Conservation (phyloP, 2,797 vertebrate species). For the Dallia pectoralis region DNA sequence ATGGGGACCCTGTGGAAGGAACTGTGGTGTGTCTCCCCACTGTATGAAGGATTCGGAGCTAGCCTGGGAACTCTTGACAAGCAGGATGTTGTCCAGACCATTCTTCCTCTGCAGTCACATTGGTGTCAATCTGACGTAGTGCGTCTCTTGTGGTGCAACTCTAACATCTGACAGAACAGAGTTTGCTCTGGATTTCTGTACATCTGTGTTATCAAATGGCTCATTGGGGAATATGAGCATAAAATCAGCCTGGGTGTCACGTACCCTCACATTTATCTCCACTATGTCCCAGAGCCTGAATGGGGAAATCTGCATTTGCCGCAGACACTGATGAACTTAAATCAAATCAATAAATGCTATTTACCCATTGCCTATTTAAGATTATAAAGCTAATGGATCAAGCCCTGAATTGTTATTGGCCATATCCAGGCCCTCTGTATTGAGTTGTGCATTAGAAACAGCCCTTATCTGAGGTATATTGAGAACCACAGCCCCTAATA, state of each 20-base stretch:
- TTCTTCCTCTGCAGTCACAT: conserved; percentile 16
- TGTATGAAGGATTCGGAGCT: conserved; percentile 16
- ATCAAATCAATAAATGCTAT: no score
- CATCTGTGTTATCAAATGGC: conserved; percentile 50
- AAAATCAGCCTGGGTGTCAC: conserved; percentile 36
- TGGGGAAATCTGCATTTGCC: conserved; percentile 4
- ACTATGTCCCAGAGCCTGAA: conserved; percentile 32
- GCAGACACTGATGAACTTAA: no score
- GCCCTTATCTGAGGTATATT: no score
- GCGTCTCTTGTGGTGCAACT: conserved; percentile 41
- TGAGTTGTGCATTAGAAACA: no score
- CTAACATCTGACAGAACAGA: conserved; percentile 11
- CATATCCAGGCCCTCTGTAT: no score
- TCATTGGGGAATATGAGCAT: conserved; percentile 45
- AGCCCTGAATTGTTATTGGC: no score
- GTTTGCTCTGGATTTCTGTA: conserved; percentile 35
- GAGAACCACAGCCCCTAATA: no score
- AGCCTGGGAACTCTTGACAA: conserved; percentile 17
- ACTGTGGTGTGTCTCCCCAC: conserved; percentile 47
- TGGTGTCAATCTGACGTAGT: conserved; percentile 21
- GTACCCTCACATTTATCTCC: conserved; percentile 39
- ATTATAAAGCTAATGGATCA: no score
- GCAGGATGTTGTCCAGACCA: neutral
- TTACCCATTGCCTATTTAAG: no score
- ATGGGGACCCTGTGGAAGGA: conserved; percentile 42